Evolutionary conservation across 2,797 vertebrate species (phyloP).

Genomic region (Myoxocephalus aenaeus): DNA sequence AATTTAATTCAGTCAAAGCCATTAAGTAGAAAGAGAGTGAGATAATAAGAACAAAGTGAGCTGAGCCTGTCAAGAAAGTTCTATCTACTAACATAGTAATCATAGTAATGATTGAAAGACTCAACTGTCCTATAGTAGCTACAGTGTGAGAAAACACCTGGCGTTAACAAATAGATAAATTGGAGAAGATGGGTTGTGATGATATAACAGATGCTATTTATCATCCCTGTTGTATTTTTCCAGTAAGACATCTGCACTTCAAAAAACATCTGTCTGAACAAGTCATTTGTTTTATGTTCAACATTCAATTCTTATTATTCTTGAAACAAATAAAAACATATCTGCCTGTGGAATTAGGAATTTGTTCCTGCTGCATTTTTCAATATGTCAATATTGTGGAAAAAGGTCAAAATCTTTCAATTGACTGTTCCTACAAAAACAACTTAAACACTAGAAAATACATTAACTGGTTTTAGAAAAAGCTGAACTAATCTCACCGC

Average conservation of each 20-base stretch:
- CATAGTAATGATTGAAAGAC: neutral
- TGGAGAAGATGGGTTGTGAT: neutral
- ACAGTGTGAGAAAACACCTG: neutral
- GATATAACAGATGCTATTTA: conserved; percentile 31
- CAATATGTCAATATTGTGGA: neutral
- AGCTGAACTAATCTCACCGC: neutral
- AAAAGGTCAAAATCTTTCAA: neutral
- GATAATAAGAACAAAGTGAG: conserved; percentile 37
- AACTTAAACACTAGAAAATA: neutral
- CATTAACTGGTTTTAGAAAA: neutral
- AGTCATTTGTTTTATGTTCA: too few species aligned
- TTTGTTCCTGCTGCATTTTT: neutral
- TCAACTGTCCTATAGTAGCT: neutral
- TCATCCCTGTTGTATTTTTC: conserved; percentile 26
- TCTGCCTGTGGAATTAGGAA: too few species aligned
- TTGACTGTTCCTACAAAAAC: neutral
- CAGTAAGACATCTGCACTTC: conserved; percentile 28
- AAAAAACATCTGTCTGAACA: conserved; percentile 43
- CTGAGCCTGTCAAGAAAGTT: conserved; percentile 6
- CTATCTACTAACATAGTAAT: conserved; percentile 1
- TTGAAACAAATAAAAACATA: too few species aligned
- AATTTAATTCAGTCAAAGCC: conserved; percentile 30
- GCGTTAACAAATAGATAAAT: conserved; percentile 20
- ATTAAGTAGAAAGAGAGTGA: conserved; percentile 18
- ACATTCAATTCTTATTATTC: too few species aligned